These are phyloP conservation scores for Dusona sp. DNA, from an alignment of 2,888 invertebrate genomes.

Conservation along the genomic window DNA sequence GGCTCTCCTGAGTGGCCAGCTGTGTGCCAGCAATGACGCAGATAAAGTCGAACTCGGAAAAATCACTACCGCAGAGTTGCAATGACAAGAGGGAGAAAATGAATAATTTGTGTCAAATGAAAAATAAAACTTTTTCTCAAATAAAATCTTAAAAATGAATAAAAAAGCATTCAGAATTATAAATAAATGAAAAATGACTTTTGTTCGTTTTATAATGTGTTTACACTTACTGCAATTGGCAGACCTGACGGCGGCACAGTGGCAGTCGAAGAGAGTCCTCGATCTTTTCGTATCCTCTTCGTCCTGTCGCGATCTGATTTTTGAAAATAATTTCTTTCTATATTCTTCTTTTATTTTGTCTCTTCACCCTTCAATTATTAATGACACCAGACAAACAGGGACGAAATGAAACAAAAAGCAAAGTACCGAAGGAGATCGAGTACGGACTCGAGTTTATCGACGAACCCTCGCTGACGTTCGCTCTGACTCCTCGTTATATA, in stretches of 20 bases:
- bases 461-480: conserved; percentile 6
- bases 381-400: background rate
- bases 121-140: background rate
- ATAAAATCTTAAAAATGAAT: background rate
- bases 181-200: background rate
- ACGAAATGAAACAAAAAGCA: background rate
- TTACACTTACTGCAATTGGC: conserved; percentile 20
- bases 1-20: conserved; percentile 49
- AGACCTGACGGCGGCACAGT: conserved; percentile 8
- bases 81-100: background rate
- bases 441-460: conserved; percentile 8
- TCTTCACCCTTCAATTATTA: conserved; percentile 1
- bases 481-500: background rate
- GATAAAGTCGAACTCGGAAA: background rate
- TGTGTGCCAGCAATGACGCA: conserved; percentile 51
- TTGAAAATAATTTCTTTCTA: background rate
- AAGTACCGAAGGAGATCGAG: conserved; percentile 18
- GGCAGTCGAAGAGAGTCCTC: conserved; percentile 23
- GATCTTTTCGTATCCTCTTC: conserved; percentile 11
- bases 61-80: background rate
- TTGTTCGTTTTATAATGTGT: background rate
- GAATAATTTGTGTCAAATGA: background rate
- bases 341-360: background rate
- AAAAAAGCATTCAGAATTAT: background rate
- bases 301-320: conserved; percentile 3